Evolutionary conservation across 2,797 vertebrate species (phyloP).

Genomic region (Esox masquinongy): DNA sequence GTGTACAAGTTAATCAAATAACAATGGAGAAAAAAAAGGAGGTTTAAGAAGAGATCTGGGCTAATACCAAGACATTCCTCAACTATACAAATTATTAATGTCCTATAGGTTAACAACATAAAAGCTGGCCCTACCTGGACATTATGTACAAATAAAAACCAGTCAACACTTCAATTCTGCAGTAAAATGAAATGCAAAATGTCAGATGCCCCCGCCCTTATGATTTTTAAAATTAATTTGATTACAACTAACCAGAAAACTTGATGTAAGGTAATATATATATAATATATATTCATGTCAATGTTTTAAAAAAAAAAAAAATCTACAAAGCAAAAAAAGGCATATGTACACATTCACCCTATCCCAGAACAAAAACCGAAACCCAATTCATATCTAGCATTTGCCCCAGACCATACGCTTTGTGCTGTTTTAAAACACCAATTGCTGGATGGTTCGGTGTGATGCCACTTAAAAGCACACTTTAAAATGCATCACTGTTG

Average conservation of each 20-base stretch:
- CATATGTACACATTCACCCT: conserved; percentile 85
- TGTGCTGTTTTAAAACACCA: conserved; percentile 62
- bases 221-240: conserved; percentile 75
- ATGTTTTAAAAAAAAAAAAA: conserved; percentile 64
- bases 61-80: conserved; percentile 91
- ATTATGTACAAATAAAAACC: conserved; percentile 88
- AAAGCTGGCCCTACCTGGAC: conserved; percentile 81
- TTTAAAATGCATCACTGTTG: conserved; percentile 48
- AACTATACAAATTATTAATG: conserved; percentile 90
- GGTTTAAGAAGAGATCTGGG: conserved; percentile 83
- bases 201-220: conserved; percentile 56
- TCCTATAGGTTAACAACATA: conserved; percentile 81
- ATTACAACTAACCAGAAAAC: conserved; percentile 73
- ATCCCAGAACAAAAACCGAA: conserved; percentile 56
- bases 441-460: conserved; percentile 70
- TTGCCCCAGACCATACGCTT: conserved; percentile 41
- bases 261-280: conserved; percentile 63
- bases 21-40: conserved; percentile 73
- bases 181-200: conserved; percentile 79
- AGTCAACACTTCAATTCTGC: conserved; percentile 79
- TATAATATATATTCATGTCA: conserved; percentile 69
- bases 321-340: conserved; percentile 87
- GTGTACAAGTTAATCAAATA: conserved; percentile 73
- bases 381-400: conserved; percentile 44
- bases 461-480: conserved; percentile 70